Conservation (phyloP, 2,113 vertebrate species). For the Oriolus oriolus region DNA sequence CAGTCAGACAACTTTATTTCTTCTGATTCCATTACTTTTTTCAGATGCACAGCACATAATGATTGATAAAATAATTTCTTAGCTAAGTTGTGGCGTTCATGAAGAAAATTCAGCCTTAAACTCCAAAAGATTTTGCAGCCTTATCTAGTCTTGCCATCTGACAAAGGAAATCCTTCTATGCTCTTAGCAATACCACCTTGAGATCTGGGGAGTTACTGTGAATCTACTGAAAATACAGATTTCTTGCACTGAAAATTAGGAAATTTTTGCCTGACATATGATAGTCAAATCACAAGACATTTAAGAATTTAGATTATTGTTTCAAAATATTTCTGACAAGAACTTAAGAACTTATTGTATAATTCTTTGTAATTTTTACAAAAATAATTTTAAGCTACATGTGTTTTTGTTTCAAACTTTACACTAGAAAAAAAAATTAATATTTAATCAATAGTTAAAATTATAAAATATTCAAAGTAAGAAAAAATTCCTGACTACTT, state of each 20-base stretch:
- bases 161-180: neutral
- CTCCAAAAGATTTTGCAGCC: neutral
- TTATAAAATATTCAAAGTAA: neutral
- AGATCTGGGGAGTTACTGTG: neutral
- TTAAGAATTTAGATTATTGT: neutral
- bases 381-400: neutral
- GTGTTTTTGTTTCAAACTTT: neutral
- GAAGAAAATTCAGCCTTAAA: neutral
- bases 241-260: neutral
- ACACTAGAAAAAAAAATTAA: neutral
- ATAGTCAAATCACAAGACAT: neutral
- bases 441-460: neutral
- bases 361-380: neutral
- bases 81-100: neutral
- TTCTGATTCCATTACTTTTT: neutral
- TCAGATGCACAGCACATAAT: neutral
- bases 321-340: neutral
- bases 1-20: neutral
- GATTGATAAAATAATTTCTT: neutral
- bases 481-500: neutral
- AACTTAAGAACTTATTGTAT: neutral
- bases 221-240: neutral
- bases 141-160: neutral
- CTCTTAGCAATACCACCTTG: neutral
- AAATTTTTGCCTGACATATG: neutral